Percentiles rank a stretch among this genome's conserved stretches.
phyloP scores from a whole-genome alignment of 2,888 invertebrate species.

The Mimumesa dahlbomi region DNA sequence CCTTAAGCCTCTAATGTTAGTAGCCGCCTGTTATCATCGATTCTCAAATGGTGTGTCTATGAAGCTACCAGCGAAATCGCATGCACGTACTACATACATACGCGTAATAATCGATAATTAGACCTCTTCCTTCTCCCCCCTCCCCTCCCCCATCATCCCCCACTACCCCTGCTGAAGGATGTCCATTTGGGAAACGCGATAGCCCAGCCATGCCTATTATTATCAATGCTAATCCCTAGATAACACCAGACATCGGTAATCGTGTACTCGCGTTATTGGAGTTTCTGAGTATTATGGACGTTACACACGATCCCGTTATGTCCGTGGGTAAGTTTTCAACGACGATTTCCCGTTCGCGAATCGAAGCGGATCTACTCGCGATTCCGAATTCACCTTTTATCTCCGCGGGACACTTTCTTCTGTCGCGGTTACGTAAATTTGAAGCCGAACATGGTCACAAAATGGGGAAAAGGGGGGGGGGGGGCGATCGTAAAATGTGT shows the following conservation, averaged over 20 bases:
- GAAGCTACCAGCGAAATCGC: conserved; percentile 42
- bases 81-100: conserved; percentile 29
- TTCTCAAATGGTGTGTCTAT: conserved; percentile 18
- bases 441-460: too few species aligned
- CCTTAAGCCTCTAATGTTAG: too few species aligned
- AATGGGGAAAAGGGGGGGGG: too few species aligned
- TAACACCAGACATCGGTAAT: conserved; percentile 56
- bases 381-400: too few species aligned
- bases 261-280: conserved; percentile 50
- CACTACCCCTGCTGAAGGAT: conserved; percentile 47
- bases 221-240: conserved; percentile 58
- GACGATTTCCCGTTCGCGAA: background rate
- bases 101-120: conserved; percentile 60
- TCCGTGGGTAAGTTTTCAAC: background rate
- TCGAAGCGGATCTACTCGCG: background rate
- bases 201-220: conserved; percentile 52
- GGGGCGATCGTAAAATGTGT: conserved; percentile 35
- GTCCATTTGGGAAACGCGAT: conserved; percentile 56
- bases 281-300: conserved; percentile 41
- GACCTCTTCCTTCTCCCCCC: conserved; percentile 37
- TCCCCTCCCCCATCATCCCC: too few species aligned
- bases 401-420: too few species aligned
- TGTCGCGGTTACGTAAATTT: too few species aligned
- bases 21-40: conserved; percentile 26
- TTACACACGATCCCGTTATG: conserved; percentile 15